Conservation (phyloP, 2,113 vertebrate genomes). For the Istiophorus platypterus region DNA sequence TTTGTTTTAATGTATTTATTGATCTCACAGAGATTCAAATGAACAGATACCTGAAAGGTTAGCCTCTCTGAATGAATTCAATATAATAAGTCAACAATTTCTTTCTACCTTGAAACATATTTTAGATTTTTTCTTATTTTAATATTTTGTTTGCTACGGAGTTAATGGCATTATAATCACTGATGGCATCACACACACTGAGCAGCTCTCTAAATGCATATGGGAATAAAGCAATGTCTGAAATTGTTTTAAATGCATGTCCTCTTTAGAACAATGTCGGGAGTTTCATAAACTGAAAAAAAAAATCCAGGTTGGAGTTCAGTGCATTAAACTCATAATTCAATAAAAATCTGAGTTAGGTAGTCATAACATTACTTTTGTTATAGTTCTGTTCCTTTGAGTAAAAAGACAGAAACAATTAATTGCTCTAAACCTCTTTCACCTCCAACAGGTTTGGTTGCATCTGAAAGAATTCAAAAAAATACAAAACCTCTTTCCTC, state of each 20-base stretch:
- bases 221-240: neutral
- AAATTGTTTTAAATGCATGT: slow-evolving; percentile 1
- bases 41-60: neutral
- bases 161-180: neutral
- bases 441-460: neutral
- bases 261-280: neutral
- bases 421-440: neutral
- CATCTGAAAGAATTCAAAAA: no score
- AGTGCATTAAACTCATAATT: neutral
- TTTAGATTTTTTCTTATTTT: neutral
- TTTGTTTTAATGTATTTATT: slow-evolving; percentile 15
- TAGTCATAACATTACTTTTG: neutral
- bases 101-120: neutral
- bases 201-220: neutral
- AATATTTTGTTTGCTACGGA: neutral
- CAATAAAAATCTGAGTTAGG: neutral
- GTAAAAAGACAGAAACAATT: neutral
- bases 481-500: neutral
- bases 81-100: neutral
- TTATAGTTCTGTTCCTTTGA: neutral
- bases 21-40: neutral
- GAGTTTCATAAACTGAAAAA: neutral
- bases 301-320: neutral
- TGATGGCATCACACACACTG: neutral
- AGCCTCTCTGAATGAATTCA: neutral